These are phyloP conservation scores for Drosophila fuyamai DNA, from an alignment of 1,140 invertebrate genomes.

Conservation along the genomic window DNA sequence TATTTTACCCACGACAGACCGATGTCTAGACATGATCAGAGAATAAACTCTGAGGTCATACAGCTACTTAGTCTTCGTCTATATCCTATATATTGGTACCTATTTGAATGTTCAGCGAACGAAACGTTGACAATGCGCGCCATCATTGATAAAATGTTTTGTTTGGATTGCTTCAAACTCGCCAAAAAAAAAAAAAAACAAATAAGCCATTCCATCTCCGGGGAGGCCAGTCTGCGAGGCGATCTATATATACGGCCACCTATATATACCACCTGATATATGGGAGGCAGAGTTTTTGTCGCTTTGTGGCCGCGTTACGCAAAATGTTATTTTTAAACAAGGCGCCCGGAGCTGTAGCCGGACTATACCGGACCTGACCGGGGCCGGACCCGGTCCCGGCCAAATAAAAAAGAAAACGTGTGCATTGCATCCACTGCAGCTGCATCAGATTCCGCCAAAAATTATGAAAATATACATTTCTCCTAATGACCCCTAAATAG, in stretches of 20 bases:
- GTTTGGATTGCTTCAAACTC: conserved; percentile 41
- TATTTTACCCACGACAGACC: conserved; percentile 61
- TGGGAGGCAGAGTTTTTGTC: conserved; percentile 46
- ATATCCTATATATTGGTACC: conserved; percentile 18
- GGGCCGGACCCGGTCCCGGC: conserved; percentile 27
- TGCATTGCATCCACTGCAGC: conserved; percentile 16
- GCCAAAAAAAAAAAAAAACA: conserved; percentile 14
- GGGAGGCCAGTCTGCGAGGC: conserved; percentile 66
- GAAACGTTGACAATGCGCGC: conserved; percentile 38
- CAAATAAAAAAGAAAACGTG: conserved; percentile 14
- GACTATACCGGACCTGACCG: conserved; percentile 55
- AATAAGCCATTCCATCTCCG: conserved; percentile 50
- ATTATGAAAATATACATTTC: conserved; percentile 27
- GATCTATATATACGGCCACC: conserved; percentile 41
- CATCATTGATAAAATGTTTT: conserved; percentile 70
- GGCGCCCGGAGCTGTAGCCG: conserved; percentile 62
- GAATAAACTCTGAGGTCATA: conserved; percentile 73
- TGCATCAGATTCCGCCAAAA: neutral
- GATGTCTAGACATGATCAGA: conserved; percentile 66
- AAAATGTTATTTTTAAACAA: conserved; percentile 83
- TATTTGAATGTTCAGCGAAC: conserved; percentile 8
- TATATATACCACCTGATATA: conserved; percentile 42
- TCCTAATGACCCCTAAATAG: conserved; percentile 41
- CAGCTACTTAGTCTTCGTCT: conserved; percentile 40
- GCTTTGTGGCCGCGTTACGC: conserved; percentile 69